Evolutionary conservation across 2,113 vertebrate species (phyloP).

Genomic region (Gymnogyps californianus): DNA sequence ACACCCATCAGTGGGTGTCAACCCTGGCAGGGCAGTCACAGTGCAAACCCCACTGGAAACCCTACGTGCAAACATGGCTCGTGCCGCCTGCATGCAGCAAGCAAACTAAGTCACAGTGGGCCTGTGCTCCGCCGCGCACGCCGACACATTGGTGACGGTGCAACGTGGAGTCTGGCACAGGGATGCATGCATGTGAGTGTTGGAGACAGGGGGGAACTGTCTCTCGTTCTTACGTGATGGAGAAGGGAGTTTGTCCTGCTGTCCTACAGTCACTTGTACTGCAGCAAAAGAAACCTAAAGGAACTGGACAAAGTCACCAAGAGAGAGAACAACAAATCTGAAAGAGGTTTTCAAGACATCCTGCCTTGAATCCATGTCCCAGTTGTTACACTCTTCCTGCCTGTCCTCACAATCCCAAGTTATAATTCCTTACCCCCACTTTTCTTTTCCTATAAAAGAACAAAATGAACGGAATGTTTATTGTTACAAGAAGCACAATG

Average conservation of each 20-base stretch:
- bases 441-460: neutral
- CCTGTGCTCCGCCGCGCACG: fast-evolving
- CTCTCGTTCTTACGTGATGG: neutral
- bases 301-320: neutral
- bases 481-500: neutral
- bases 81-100: fast-evolving
- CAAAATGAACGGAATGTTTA: neutral
- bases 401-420: neutral
- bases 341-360: neutral
- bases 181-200: neutral
- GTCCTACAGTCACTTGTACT: neutral
- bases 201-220: neutral
- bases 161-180: fast-evolving
- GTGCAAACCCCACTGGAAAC: neutral
- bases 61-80: fast-evolving
- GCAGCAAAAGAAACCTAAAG: neutral
- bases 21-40: neutral
- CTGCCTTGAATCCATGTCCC: neutral
- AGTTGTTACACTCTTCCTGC: neutral
- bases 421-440: neutral
- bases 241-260: neutral
- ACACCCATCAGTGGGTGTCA: neutral
- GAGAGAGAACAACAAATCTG: neutral
- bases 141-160: fast-evolving
- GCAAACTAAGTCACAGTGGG: neutral